phyloP scores from a whole-genome alignment of 2,888 invertebrate species.

The Notodromas monacha region DNA sequence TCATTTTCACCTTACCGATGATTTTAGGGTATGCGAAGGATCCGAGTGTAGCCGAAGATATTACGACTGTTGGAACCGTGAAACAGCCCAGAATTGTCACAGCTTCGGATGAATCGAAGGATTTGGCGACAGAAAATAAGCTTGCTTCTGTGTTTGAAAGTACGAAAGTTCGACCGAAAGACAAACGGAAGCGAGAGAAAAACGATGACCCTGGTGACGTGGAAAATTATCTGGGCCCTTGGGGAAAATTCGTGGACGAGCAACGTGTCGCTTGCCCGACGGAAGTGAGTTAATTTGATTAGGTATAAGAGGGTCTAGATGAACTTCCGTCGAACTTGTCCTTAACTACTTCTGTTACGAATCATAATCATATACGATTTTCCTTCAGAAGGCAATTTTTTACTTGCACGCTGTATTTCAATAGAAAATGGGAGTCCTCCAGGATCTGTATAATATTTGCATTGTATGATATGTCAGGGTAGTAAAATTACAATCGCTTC shows the following conservation, averaged over 20 bases:
- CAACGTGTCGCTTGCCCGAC: conserved; percentile 54
- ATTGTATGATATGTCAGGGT: background rate
- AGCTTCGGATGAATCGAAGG: too few relatives aligned
- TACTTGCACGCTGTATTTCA: too few relatives aligned
- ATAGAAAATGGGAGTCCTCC: too few relatives aligned
- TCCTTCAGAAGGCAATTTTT: too few relatives aligned
- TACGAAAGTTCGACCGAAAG: conserved; percentile 31
- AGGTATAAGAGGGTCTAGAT: background rate
- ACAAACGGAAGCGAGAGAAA: conserved; percentile 45
- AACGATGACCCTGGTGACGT: conserved; percentile 72
- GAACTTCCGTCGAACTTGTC: too few relatives aligned
- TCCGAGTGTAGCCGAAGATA: conserved; percentile 35
- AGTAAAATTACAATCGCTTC: background rate
- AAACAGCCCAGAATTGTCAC: too few relatives aligned
- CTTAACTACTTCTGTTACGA: too few relatives aligned
- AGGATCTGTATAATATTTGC: conserved; percentile 5
- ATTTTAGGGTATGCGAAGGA: conserved; percentile 55
- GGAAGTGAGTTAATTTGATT: conserved; percentile 22
- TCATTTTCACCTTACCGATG: too few relatives aligned
- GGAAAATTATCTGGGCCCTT: conserved; percentile 81
- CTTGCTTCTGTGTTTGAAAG: conserved; percentile 68
- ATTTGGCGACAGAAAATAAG: conserved; percentile 33
- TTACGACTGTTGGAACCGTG: conserved; percentile 17
- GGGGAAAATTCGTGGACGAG: conserved; percentile 82
- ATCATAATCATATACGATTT: too few relatives aligned